These are phyloP conservation scores for Athene cunicularia DNA, from an alignment of 2,113 vertebrate species.

Conservation along the genomic window DNA sequence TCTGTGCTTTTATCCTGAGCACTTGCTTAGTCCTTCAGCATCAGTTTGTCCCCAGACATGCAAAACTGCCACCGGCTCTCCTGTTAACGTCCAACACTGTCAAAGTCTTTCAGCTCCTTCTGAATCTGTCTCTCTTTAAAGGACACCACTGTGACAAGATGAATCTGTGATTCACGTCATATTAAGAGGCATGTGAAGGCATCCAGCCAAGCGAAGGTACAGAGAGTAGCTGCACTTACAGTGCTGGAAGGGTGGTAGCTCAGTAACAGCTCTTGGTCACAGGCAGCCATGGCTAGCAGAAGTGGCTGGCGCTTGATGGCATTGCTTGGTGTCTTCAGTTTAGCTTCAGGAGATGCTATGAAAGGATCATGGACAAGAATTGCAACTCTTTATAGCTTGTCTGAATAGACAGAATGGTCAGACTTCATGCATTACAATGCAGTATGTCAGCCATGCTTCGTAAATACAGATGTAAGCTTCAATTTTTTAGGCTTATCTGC, in stretches of 20 bases:
- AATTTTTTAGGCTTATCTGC: not conserved
- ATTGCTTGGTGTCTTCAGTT: not conserved
- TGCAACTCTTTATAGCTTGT: not conserved
- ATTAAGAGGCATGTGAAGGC: not conserved
- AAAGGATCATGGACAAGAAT: not conserved
- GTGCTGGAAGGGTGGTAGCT: not conserved
- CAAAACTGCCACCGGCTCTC: not conserved
- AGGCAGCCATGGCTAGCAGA: not conserved
- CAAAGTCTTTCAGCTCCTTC: not conserved
- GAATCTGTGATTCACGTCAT: not conserved
- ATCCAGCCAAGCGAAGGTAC: not conserved
- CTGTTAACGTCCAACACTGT: not conserved
- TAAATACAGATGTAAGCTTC: not conserved
- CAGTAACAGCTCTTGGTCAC: rapidly evolving
- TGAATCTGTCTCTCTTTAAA: not conserved
- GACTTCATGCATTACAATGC: not conserved
- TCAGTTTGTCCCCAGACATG: not conserved
- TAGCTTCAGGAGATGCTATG: not conserved
- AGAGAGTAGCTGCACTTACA: not conserved
- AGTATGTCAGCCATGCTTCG: not conserved
- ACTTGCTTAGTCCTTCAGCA: not conserved
- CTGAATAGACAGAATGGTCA: not conserved
- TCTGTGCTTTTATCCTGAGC: not conserved
- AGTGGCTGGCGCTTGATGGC: not conserved
- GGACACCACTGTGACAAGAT: not conserved